Evolutionary conservation across 2,888 invertebrate species (phyloP).

Genomic region (Andrena trimmerana): DNA sequence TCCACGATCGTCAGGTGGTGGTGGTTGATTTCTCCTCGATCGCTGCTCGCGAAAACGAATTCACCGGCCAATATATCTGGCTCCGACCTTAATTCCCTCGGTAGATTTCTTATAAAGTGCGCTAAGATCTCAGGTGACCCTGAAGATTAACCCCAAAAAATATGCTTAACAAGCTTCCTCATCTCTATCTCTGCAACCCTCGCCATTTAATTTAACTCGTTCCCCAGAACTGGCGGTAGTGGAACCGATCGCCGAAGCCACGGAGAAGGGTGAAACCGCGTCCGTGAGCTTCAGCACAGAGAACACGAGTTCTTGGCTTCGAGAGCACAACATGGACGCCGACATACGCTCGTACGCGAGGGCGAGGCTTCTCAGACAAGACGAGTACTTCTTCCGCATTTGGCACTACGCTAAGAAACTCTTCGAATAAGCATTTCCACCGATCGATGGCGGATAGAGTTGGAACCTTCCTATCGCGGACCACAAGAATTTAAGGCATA

Average conservation of each 20-base stretch:
- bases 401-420: slow-evolving; percentile 95
- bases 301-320: slow-evolving; percentile 96
- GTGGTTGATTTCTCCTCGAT: too few species aligned
- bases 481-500: slow-evolving; percentile 27
- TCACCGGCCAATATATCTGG: too few species aligned
- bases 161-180: too few species aligned
- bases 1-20: too few species aligned
- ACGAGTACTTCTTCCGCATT: slow-evolving; percentile 98
- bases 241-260: slow-evolving; percentile 90
- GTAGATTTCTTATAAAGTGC: too few species aligned
- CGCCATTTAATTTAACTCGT: background rate
- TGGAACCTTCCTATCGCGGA: slow-evolving; percentile 32
- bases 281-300: slow-evolving; percentile 93
- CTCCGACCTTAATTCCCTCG: too few species aligned
- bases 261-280: slow-evolving; percentile 91
- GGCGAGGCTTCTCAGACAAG: slow-evolving; percentile 92
- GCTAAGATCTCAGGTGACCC: too few species aligned
- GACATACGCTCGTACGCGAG: slow-evolving; percentile 96
- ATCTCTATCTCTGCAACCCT: too few species aligned
- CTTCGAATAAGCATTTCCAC: slow-evolving; percentile 89
- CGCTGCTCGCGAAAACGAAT: too few species aligned
- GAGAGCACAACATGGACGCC: slow-evolving; percentile 97
- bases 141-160: too few species aligned
- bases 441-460: slow-evolving; percentile 5
- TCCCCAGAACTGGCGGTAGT: slow-evolving; percentile 81